Conservation (phyloP, 2,113 vertebrate genomes). For the Colinus virginianus region DNA sequence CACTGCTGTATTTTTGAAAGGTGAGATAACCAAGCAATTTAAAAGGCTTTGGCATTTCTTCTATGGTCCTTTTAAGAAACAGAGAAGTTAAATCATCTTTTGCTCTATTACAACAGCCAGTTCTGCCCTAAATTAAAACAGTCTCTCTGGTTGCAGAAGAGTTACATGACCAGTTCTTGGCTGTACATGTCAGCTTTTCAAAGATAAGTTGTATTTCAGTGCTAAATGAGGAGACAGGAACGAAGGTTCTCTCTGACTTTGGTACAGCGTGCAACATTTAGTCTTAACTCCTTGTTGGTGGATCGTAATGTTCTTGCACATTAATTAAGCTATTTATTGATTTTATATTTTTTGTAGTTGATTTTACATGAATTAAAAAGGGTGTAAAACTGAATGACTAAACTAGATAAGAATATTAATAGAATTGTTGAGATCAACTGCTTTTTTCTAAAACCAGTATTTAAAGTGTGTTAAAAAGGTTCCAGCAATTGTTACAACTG, state of each 20-base stretch:
- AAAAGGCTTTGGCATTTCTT: constrained; percentile 91
- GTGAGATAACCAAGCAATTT: constrained; percentile 91
- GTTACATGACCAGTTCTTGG: not conserved
- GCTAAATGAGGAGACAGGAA: not conserved
- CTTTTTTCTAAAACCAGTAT: not conserved
- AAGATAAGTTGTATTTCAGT: not conserved
- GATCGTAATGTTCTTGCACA: fast-evolving
- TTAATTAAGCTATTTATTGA: not conserved
- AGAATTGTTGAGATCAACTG: not conserved
- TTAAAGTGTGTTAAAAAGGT: not conserved
- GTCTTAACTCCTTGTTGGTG: not conserved
- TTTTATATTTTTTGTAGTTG: not conserved
- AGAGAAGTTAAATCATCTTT: constrained; percentile 21
- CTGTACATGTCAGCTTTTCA: not conserved
- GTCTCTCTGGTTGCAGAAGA: not conserved
- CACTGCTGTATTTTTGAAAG: constrained; percentile 94
- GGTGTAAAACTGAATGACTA: not conserved
- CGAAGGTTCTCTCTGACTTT: not conserved
- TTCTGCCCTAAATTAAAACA: not conserved
- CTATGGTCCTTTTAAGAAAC: constrained; percentile 80
- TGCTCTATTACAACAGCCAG: not conserved
- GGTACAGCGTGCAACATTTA: not conserved
- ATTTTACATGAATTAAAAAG: not conserved
- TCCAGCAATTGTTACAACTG: not conserved
- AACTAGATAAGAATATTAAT: not conserved